Conservation (phyloP, 2,797 vertebrate species). For the Pseudopleuronectes americanus region DNA sequence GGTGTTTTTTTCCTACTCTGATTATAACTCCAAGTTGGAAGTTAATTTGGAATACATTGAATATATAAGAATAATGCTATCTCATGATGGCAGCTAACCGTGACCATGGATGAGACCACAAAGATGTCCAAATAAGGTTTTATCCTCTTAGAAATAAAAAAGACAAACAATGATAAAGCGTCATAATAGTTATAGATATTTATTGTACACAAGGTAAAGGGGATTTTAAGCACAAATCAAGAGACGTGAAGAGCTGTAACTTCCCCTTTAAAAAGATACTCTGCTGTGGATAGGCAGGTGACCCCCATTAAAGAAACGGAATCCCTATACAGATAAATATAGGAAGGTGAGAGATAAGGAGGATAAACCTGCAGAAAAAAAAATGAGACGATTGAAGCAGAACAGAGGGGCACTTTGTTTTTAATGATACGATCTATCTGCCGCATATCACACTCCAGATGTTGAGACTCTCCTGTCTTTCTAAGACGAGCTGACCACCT, state of each 20-base stretch:
- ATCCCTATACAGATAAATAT: slow-evolving; percentile 53
- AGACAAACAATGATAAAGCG: neutral
- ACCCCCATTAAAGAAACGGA: slow-evolving; percentile 56
- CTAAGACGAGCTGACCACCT: slow-evolving; percentile 45
- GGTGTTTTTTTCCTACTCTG: slow-evolving; percentile 1
- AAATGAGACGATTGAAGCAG: slow-evolving; percentile 22
- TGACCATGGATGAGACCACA: neutral
- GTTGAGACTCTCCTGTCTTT: slow-evolving; percentile 58
- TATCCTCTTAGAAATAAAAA: neutral
- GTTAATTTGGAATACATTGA: neutral
- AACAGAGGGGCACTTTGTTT: slow-evolving; percentile 46
- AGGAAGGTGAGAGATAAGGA: slow-evolving; percentile 55
- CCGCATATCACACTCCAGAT: slow-evolving; percentile 61
- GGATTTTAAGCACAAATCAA: slow-evolving; percentile 8
- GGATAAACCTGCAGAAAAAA: slow-evolving; percentile 56
- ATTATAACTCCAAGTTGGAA: neutral
- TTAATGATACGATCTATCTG: slow-evolving; percentile 66
- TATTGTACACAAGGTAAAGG: neutral
- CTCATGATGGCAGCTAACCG: too few species aligned
- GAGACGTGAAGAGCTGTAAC: slow-evolving; percentile 15
- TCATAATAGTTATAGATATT: neutral
- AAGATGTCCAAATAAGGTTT: neutral
- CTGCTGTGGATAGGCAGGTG: slow-evolving; percentile 47
- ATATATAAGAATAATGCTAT: neutral
- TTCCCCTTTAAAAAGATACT: slow-evolving; percentile 46